These are phyloP conservation scores for Myzus persicae DNA, from an alignment of 1,140 invertebrate species.

Conservation along the genomic window DNA sequence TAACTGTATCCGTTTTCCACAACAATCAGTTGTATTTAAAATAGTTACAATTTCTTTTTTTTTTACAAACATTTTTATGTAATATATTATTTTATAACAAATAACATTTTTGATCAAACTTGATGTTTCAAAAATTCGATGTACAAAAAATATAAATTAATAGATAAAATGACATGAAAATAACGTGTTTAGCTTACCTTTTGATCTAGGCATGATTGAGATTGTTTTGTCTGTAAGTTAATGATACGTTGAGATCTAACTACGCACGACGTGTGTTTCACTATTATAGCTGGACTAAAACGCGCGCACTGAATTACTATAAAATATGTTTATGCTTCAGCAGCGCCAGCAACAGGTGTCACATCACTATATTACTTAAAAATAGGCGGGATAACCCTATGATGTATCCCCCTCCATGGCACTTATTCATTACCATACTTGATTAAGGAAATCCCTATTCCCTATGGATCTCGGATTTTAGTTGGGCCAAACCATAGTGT, in stretches of 20 bases:
- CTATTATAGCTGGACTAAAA: slow-evolving; percentile 3
- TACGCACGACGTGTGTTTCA: slow-evolving; percentile 13
- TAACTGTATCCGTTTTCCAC: too few species aligned
- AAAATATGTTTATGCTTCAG: slow-evolving; percentile 22
- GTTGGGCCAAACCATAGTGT: background rate
- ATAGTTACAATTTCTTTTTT: background rate
- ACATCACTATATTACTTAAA: slow-evolving; percentile 8
- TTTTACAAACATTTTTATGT: background rate
- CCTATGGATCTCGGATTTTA: background rate
- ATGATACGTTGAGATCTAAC: background rate
- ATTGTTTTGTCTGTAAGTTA: background rate
- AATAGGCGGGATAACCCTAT: slow-evolving; percentile 41
- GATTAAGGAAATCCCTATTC: background rate
- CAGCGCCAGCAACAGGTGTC: slow-evolving; percentile 52
- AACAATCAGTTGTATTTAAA: background rate
- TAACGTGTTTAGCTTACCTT: background rate
- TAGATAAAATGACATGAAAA: background rate
- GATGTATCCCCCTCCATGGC: background rate
- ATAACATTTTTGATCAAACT: background rate
- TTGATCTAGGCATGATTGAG: slow-evolving; percentile 50
- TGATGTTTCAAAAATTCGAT: background rate
- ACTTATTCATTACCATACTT: background rate
- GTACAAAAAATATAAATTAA: background rate
- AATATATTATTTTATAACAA: background rate
- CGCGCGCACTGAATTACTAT: slow-evolving; percentile 37